Percentiles rank a stretch among this genome's conserved stretches.
Conservation (phyloP, 2,113 vertebrate species). For the Brevimyrus niger region DNA sequence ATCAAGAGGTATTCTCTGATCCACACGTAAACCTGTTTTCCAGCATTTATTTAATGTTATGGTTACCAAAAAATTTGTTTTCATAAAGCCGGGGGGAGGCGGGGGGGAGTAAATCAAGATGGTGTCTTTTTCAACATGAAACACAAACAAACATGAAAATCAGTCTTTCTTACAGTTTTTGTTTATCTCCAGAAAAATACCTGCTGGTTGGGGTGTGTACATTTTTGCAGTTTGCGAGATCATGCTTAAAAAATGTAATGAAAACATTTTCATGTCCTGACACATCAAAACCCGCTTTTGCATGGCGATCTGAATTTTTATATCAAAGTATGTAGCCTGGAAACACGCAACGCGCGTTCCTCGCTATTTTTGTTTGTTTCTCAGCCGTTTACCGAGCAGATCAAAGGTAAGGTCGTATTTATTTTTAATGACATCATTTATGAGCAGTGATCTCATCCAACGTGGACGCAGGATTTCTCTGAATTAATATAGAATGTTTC, state of each 20-base stretch:
- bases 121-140: slow-evolving; percentile 4
- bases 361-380: slow-evolving; percentile 32
- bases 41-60: slow-evolving; percentile 1
- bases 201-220: slow-evolving; percentile 83
- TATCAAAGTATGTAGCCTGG: slow-evolving; percentile 35
- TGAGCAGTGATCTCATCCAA: neutral
- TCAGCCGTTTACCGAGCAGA: slow-evolving; percentile 25
- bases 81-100: neutral
- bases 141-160: slow-evolving; percentile 12
- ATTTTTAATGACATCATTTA: slow-evolving; percentile 40
- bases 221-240: slow-evolving; percentile 68
- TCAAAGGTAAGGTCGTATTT: slow-evolving; percentile 48
- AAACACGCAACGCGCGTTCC: slow-evolving; percentile 39
- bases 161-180: slow-evolving; percentile 28
- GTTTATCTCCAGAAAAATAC: slow-evolving; percentile 58
- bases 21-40: neutral
- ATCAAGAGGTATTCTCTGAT: neutral
- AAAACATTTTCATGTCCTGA: slow-evolving; percentile 89
- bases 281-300: slow-evolving; percentile 87
- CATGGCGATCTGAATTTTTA: slow-evolving; percentile 60
- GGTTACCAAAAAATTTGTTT: neutral
- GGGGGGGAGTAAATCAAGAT: neutral
- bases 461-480: neutral
- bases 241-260: slow-evolving; percentile 89
- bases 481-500: slow-evolving; percentile 13